A percentile compares a stretch with the other conserved stretches of the same genome.
Conservation (phyloP, 1,140 invertebrate genomes). For the Psix sp. region DNA sequence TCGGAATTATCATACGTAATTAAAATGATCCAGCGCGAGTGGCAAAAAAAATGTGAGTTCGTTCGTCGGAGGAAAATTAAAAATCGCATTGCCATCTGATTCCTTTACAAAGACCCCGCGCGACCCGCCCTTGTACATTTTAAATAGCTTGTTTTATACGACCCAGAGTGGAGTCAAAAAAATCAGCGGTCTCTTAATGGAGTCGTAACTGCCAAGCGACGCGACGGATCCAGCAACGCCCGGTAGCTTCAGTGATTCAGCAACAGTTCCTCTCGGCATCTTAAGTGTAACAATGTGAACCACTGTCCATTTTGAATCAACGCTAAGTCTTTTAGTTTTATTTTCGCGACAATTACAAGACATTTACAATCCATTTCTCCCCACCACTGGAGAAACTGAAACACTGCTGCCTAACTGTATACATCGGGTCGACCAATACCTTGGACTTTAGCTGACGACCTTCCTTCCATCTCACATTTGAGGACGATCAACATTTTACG, state of each 20-base stretch:
- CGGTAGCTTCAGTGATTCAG: constrained; percentile 45
- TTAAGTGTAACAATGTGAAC: constrained; percentile 40
- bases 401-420: constrained; percentile 29
- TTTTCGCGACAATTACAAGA: constrained; percentile 58
- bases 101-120: constrained; percentile 30
- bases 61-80: constrained; percentile 48
- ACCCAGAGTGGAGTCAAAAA: constrained; percentile 60
- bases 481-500: constrained; percentile 44
- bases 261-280: constrained; percentile 12
- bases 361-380: constrained; percentile 51
- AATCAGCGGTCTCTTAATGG: constrained; percentile 64
- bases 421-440: constrained; percentile 16
- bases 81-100: constrained; percentile 35
- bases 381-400: constrained; percentile 21
- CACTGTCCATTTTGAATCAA: constrained; percentile 33
- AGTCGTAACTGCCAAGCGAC: constrained; percentile 64
- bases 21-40: constrained; percentile 34
- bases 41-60: constrained; percentile 28
- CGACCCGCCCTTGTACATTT: constrained; percentile 55
- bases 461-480: constrained; percentile 43
- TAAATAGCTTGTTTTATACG: constrained; percentile 69
- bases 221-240: constrained; percentile 18
- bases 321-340: constrained; percentile 35
- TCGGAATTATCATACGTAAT: constrained; percentile 50
- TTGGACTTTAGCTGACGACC: constrained; percentile 45